A percentile compares a stretch with the other conserved stretches of the same genome.
These are phyloP conservation scores for Chaunax sp. DNA, from an alignment of 2,797 vertebrate genomes.

Conservation along the genomic window DNA sequence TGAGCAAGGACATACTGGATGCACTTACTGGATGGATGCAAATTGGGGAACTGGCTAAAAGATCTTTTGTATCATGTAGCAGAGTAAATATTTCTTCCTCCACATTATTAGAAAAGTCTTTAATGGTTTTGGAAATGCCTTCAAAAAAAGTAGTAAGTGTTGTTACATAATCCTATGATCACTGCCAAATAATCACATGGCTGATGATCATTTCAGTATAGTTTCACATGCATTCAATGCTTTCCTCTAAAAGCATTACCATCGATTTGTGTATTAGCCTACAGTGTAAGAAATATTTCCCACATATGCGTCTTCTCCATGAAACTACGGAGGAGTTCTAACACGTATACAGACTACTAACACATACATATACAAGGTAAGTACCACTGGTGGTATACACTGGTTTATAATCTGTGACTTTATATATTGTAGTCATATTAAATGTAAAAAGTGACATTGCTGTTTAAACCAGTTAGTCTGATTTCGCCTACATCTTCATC, in stretches of 20 bases:
- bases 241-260: constrained; percentile 52
- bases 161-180: not conserved
- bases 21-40: no score
- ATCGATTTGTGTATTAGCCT: constrained; percentile 39
- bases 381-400: constrained; percentile 55
- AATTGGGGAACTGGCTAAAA: not conserved
- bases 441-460: constrained; percentile 56
- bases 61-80: no score
- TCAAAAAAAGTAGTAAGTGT: not conserved
- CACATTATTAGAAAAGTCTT: not conserved
- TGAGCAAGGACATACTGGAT: not conserved
- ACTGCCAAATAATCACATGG: constrained; percentile 42
- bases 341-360: constrained; percentile 65
- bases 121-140: not conserved
- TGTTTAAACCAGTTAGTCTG: constrained; percentile 39
- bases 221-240: constrained; percentile 49
- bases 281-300: constrained; percentile 62
- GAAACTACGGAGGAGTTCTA: constrained; percentile 70
- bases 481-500: constrained; percentile 36
- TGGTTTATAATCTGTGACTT: constrained; percentile 48
- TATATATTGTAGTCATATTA: constrained; percentile 47
- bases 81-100: not conserved
- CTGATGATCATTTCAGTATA: constrained; percentile 39
- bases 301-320: constrained; percentile 69
- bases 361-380: constrained; percentile 56